Evolutionary conservation across 2,113 vertebrate genomes (phyloP), one percentile per base, ranked within the genome.

Genomic region (Leptobrachium leishanense): DNA sequence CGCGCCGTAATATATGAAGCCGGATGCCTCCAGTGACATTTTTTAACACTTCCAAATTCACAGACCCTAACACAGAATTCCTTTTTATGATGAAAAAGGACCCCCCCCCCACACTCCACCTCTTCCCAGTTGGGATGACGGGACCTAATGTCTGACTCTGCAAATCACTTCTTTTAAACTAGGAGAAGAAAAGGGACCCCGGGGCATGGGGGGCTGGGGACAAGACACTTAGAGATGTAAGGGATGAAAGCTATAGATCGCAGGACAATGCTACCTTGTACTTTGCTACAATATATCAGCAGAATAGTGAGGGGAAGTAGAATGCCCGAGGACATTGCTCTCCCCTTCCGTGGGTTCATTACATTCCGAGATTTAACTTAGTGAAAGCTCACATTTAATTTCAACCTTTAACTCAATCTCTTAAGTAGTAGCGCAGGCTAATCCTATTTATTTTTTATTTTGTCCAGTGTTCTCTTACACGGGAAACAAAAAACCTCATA

Each of bases 211-310:
- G 77, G 78, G 78, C n/a, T 46, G 71, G 78, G 43, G 71, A 73
- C 44, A 39, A 72, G 71, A 67, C 53, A 57, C 71, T 54, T 46
- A 50, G 43, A 74, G 66, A 74, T 80, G 62, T 13, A 73, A 73
- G 64, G 77, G 77, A 59, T 79, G 64, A 79, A 54, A 79, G 62
- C 59, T 46, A 78, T 78, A 78, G 62, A 71, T 62, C 55, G 68
- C 59, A 79, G 70, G 78, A 81, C 78, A 81, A 81, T 81, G 50
- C 78, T 55, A 74, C 71, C 71, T 74, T 81, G 78, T 81, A 74
- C 71, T 62, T 64, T 31, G 72, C 65, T 55, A 70, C 59, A 68
- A 81, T 81, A 81, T 81, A 81, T 81, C 78, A 81, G 78, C 15
- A 43, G 55, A 63, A 68, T 74, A 73, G 77, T 68, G 70, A 62